These are phyloP conservation scores for Habrosyne pyritoides DNA, from an alignment of 2,888 invertebrate species.

Conservation along the genomic window DNA sequence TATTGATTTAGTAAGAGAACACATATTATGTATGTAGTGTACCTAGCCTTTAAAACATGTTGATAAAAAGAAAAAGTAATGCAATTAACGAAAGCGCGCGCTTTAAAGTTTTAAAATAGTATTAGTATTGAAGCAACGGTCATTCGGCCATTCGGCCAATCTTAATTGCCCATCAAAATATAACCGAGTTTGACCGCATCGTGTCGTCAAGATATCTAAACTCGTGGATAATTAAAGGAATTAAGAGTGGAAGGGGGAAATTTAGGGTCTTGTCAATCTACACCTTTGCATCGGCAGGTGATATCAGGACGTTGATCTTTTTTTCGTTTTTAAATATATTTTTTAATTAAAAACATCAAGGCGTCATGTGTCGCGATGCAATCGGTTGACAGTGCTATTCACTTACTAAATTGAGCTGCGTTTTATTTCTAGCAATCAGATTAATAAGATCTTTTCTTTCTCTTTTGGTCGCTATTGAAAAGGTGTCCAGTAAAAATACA, in stretches of 20 bases:
- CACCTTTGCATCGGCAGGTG: slow-evolving; percentile 79
- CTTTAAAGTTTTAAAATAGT: slow-evolving; percentile 17
- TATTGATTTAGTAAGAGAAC: not conserved
- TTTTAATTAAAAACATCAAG: slow-evolving; percentile 58
- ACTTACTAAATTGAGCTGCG: not conserved
- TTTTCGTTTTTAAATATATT: slow-evolving; percentile 48
- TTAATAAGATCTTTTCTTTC: no score
- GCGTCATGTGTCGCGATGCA: slow-evolving; percentile 72
- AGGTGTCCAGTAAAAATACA: no score
- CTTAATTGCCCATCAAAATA: slow-evolving; percentile 38
- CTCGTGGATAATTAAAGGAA: slow-evolving; percentile 52
- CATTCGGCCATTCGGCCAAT: slow-evolving; percentile 34
- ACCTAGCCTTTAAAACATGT: no score
- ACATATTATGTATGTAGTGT: no score
- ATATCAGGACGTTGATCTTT: slow-evolving; percentile 55
- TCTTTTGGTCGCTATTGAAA: no score
- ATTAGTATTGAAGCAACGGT: slow-evolving; percentile 17
- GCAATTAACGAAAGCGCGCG: slow-evolving; percentile 10
- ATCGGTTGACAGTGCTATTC: slow-evolving; percentile 36
- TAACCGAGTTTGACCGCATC: slow-evolving; percentile 22
- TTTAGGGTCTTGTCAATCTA: slow-evolving; percentile 73
- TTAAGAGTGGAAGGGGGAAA: slow-evolving; percentile 50
- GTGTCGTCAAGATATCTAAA: slow-evolving; percentile 46
- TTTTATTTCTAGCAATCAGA: no score
- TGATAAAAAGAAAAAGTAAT: not conserved